Evolutionary conservation across 2,888 invertebrate species (phyloP).

Genomic region (Eurytoma californica): DNA sequence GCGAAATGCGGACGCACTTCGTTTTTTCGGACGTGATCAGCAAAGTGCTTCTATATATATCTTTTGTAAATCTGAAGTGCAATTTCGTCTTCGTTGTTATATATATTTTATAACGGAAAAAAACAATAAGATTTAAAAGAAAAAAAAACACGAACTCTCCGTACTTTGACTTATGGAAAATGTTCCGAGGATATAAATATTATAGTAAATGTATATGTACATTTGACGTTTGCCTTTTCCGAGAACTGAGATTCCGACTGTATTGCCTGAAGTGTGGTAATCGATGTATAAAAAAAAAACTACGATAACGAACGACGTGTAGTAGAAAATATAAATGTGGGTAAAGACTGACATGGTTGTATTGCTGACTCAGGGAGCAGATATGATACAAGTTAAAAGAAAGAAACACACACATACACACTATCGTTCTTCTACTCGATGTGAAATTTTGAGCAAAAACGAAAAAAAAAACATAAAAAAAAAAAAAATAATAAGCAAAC

Average conservation of each 20-base stretch:
- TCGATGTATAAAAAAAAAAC: constrained; percentile 58
- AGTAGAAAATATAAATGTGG: constrained; percentile 59
- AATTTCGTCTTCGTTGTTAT: constrained; percentile 54
- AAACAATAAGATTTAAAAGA: constrained; percentile 43
- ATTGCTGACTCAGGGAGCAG: constrained; percentile 72
- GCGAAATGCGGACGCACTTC: constrained; percentile 34
- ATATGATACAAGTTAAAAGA: constrained; percentile 61
- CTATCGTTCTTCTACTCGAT: constrained; percentile 53
- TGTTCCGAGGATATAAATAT: constrained; percentile 47
- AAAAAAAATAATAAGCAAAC: constrained; percentile 43
- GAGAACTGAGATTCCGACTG: constrained; percentile 56
- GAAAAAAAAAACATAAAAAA: constrained; percentile 36
- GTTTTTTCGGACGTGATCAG: constrained; percentile 51
- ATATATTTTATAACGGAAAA: constrained; percentile 42
- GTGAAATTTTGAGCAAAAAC: constrained; percentile 56
- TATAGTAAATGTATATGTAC: constrained; percentile 28
- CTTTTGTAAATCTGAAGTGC: constrained; percentile 52
- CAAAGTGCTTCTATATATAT: constrained; percentile 53
- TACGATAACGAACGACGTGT: constrained; percentile 47
- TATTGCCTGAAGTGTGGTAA: constrained; percentile 56
- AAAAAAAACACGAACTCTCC: constrained; percentile 7
- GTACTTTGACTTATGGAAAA: constrained; percentile 46
- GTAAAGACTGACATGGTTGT: constrained; percentile 72
- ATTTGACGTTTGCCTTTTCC: constrained; percentile 61
- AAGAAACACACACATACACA: constrained; percentile 17